A percentile compares a stretch with the other conserved stretches of the same genome.
These are phyloP conservation scores for Nyctalus aviator DNA, from an alignment of 2,797 vertebrate species.

Conservation along the genomic window DNA sequence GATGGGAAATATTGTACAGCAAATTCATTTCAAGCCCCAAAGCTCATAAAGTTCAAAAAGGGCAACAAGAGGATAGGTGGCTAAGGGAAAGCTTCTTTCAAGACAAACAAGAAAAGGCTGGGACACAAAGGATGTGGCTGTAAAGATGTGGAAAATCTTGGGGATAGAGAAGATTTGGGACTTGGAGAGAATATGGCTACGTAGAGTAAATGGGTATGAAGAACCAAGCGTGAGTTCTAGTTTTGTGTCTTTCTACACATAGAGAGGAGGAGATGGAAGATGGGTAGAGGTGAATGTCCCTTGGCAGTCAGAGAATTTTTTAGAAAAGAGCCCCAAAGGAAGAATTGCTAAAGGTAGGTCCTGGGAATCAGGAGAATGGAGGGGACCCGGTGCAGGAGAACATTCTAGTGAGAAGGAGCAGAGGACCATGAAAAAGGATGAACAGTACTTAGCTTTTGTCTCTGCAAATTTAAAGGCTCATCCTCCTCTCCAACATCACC, in stretches of 20 bases:
- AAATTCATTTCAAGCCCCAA: slow-evolving; percentile 4
- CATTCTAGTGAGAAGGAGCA: neutral
- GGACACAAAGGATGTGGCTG: neutral
- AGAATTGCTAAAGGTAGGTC: neutral
- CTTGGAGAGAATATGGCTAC: neutral
- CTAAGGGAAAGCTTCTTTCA: neutral
- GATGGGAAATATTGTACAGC: neutral
- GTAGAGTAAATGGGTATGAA: neutral
- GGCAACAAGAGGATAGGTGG: neutral
- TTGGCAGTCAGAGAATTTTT: neutral
- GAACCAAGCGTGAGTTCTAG: neutral
- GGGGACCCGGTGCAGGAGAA: neutral
- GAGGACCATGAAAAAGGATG: neutral
- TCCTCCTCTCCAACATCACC: neutral
- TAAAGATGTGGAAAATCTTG: neutral
- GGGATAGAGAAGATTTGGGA: neutral
- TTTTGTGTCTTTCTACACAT: neutral
- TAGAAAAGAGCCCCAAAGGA: rapidly evolving
- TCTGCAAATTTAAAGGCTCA: neutral
- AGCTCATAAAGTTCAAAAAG: neutral
- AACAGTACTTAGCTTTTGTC: neutral
- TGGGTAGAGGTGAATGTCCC: neutral
- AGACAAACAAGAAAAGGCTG: neutral
- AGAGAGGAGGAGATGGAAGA: neutral
- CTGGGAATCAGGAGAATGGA: neutral